Base-by-base conservation (phyloP, 2,888 invertebrate species). In the Aradus depressus region DNA sequence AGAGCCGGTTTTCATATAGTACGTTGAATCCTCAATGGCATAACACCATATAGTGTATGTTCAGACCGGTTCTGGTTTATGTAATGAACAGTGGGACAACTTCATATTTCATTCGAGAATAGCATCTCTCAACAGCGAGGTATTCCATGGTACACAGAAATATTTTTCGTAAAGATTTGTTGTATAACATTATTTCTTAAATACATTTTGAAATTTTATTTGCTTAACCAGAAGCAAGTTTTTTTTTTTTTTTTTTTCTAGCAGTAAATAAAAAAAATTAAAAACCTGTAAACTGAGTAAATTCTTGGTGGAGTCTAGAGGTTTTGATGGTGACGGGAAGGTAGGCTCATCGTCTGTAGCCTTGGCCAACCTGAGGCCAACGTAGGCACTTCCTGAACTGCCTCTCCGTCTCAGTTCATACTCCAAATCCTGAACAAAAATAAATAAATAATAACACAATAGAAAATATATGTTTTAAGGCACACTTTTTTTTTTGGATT, bases 341-440 rank as follows among this genome's bases (percentile, higher is more conserved):
- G 56, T 49, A 18, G 54, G 58, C 34, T 57, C 55, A 41, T 59
- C 60, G 50, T 61, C 62, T 50, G 72, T 68, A 43, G 74, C 75
- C 62, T 77, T 77, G 32, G 84, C 83, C 60, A 84, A 69, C 60
- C 83, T 71, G 67, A 81, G 80, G 41, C 83, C 82, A 44, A 84
- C 84, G 61, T 86, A 85, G 59, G 85, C 82, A 68, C 81, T 85
- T 28, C 80, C 79, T 44, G 76, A 72, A 53, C 63, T 62, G 57
- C 71, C 69, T 65, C 85, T 84, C 54, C 85, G 74, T 58, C 82
- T 73, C 51, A 88, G 68, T 65, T 84, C 84, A 65, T 87, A 87
- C 68, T 66, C 67, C 55, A 69, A 71, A 65, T 84, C 84, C 77
- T 80, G 62, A 35, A 48, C 14, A 19, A 16, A 18, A 34, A 3